These are phyloP conservation scores for Tenthredo mesomela DNA, from an alignment of 2,888 invertebrate species.

Conservation along the genomic window DNA sequence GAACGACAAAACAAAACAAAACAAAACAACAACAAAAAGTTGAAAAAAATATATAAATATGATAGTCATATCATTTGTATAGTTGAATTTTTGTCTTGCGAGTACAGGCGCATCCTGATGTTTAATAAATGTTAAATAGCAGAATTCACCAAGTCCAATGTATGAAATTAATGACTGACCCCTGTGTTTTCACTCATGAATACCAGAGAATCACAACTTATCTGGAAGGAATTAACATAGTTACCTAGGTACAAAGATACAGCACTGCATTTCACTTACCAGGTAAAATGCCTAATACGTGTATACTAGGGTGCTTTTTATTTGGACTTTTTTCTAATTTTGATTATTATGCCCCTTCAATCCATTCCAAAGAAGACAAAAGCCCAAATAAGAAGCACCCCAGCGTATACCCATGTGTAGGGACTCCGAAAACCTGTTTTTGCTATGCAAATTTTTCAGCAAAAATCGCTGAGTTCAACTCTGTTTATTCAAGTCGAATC, in stretches of 20 bases:
- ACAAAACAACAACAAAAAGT: not conserved
- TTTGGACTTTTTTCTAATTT: no score
- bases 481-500: not conserved
- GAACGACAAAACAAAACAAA: not conserved
- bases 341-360: no score
- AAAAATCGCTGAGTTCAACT: not conserved
- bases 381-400: no score
- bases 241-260: not conserved
- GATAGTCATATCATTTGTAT: slow-evolving; percentile 36
- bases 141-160: not conserved
- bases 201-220: not conserved
- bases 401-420: not conserved
- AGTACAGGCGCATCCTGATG: not conserved
- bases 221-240: not conserved
- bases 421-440: not conserved
- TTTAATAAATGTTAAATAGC: slow-evolving; percentile 39
- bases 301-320: not conserved
- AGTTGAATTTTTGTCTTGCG: slow-evolving; percentile 31
- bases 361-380: no score
- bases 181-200: not conserved
- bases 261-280: not conserved
- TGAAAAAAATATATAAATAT: slow-evolving; percentile 17
- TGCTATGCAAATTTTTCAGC: not conserved
- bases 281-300: not conserved
- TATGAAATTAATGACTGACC: slow-evolving; percentile 4